These are phyloP conservation scores for Selenia dentaria DNA, from an alignment of 2,888 invertebrate species.

Conservation along the genomic window DNA sequence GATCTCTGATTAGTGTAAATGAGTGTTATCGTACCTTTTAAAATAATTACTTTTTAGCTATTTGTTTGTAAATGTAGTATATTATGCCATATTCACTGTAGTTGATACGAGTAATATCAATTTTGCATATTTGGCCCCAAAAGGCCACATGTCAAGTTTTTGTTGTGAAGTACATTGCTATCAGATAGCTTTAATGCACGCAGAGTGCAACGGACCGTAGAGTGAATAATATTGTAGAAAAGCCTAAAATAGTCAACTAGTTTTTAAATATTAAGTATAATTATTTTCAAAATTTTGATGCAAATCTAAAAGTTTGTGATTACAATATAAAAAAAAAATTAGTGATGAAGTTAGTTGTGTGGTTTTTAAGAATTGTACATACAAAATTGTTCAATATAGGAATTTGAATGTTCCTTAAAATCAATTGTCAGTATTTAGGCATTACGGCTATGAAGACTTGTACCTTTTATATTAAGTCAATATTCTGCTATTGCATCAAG, in stretches of 20 bases:
- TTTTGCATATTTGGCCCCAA: slow-evolving; percentile 6
- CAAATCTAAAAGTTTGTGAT: slow-evolving; percentile 2
- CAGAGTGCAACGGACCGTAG: slow-evolving; percentile 23
- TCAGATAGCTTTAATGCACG: slow-evolving; percentile 30
- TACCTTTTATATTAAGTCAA: slow-evolving; percentile 9
- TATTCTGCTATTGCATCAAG: slow-evolving; percentile 22
- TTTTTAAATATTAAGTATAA: slow-evolving; percentile 18
- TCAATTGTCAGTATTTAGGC: neutral
- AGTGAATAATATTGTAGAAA: slow-evolving; percentile 22
- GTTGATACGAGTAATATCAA: too few relatives aligned
- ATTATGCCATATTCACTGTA: slow-evolving; percentile 34
- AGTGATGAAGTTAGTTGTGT: neutral
- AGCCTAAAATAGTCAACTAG: slow-evolving; percentile 30
- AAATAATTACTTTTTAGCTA: slow-evolving; percentile 20
- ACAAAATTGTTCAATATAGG: too few relatives aligned
- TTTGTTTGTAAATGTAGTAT: slow-evolving; percentile 32
- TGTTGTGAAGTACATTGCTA: slow-evolving; percentile 27
- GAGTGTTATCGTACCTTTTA: slow-evolving; percentile 21
- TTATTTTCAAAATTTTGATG: slow-evolving; percentile 1
- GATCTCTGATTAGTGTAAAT: slow-evolving; percentile 41
- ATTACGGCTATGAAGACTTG: neutral
- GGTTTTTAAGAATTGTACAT: too few relatives aligned
- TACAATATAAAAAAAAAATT: neutral
- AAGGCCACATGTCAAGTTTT: slow-evolving; percentile 15
- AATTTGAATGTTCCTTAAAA: neutral